Base-by-base conservation (phyloP, 2,888 invertebrate genomes). In the Agriotes lineatus region DNA sequence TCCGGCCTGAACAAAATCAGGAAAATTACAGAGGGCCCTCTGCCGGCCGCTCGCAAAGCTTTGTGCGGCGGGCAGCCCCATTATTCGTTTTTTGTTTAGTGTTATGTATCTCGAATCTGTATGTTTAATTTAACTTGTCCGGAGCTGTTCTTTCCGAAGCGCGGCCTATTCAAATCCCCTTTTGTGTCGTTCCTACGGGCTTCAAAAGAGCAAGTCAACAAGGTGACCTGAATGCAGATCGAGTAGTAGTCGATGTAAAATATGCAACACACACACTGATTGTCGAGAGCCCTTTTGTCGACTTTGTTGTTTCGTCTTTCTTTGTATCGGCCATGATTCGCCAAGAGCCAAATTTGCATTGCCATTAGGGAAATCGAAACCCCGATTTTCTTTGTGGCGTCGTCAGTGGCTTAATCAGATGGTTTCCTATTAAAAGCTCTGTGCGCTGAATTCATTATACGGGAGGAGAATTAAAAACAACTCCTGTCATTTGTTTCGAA, bases 171-270 rank as follows among this genome's bases (percentile, higher is more conserved):
- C 70, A 72, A 65, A 69, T 58, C 68, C 75, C 70, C 74, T 70
- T 76, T 74, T 76, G 74, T 73, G 73, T 69, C 42, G 45, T 70
- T 22, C 62, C 62, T 67, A 60, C 72, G 65, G 56, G 72, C 80
- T 76, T 82, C 82, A 83, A 82, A 83, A 83, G 82, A 82, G 80
- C 81, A 82, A 80, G 77, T 76, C 77, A 79, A 80, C 76, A 76
- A 79, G 80, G 77, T 80, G 81, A 80, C 80, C 80, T 82, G 82
- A 83, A 83, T 83, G 82, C 82, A 82, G 81, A 83, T 82, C 79
- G 78, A 72, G 78, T 73, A 76, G 74, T 76, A 77, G 68, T 70
- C 65, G 69, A 71, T 72, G 76, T 82, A 80, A 82, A 82, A 82
- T 82, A 82, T 82, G 82, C 82, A 82, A 77, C 79, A 76, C 79